Evolutionary conservation across 2,113 vertebrate genomes (phyloP), one percentile per base, ranked within the genome.

Genomic region (Scomber japonicus): DNA sequence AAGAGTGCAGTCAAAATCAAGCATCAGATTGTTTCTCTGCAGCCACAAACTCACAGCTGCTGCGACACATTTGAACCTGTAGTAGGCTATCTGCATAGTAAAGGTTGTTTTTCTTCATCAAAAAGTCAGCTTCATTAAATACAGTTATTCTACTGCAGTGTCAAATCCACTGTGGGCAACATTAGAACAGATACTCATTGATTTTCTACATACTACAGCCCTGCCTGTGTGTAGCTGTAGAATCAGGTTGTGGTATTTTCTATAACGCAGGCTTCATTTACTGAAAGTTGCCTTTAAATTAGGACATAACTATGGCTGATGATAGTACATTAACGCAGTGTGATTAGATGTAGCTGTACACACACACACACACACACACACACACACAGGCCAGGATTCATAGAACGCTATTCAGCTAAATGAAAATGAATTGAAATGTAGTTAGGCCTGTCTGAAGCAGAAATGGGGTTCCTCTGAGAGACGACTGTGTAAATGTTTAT

Each of bases 31-130:
- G 45, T 46, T 67, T 53, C 75, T 65, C n/a, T 46, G 56, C 30
- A 24, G 19, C 11, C 82, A 54, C 61, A 76, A 76, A 88, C 77
- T 78, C 55, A 27, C 19, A 53, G 55, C 55, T 48, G 24, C 78
- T 81, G 51, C 75, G 46, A 54, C 67, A 77, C 72, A 17, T 12
- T 59, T 66, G 17, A 13, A 8, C 17, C 65, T 65, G 24, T 27
- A 7, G n/a, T 54, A 21, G 21, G 21, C 21, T 21, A 40, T 65
- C 21, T 54, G 59, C 53, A 54, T 12, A 13, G 15, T 49, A 71
- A 31, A 67, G 21, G 51, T 40, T 55, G n/a, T 40, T 5, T 21
- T 54, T 15, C 9, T 31, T 60, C 3, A 21, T 69, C n/a, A 31
- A 35, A n/a, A 1, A 31, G 3, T 17, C 16, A 59, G 21, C 9